phyloP scores from a whole-genome alignment of 2,113 vertebrate genomes.

The Nipponia nippon region DNA sequence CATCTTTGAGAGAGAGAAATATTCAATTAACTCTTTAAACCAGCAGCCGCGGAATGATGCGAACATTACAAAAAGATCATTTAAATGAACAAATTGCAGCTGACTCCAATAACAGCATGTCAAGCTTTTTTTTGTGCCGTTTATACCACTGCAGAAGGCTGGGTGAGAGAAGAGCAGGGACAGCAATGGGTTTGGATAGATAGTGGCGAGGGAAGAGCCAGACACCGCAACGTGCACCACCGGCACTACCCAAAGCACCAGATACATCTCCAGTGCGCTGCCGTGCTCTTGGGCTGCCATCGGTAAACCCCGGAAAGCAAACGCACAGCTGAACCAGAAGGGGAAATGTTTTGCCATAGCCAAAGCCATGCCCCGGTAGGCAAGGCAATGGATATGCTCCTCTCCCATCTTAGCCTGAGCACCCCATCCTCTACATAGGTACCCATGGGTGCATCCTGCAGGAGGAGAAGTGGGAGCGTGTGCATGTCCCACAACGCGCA shows the following conservation, averaged over 20 bases:
- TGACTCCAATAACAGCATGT: background rate
- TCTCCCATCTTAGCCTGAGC: background rate
- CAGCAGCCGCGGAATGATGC: background rate
- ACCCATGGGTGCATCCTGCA: background rate
- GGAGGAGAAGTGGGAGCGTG: background rate
- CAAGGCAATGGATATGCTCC: background rate
- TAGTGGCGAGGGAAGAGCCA: background rate
- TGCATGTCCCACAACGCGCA: fast-evolving
- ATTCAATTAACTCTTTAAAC: background rate
- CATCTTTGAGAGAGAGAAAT: background rate
- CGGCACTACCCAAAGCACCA: background rate
- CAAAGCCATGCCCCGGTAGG: background rate
- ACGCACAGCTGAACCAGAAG: background rate
- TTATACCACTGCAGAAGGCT: background rate
- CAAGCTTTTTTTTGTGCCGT: background rate
- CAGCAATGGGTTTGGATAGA: background rate
- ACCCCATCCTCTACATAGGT: background rate
- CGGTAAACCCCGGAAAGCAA: background rate
- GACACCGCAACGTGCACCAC: fast-evolving
- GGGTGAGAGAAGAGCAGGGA: background rate
- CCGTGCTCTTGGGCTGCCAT: background rate
- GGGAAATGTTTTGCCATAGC: background rate
- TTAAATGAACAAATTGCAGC: background rate
- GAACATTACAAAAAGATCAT: background rate
- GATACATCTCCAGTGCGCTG: fast-evolving